A percentile compares a stretch with the other conserved stretches of the same genome.
phyloP scores from a whole-genome alignment of 2,113 vertebrate genomes.

The Machaerirhynchus nigripectus region DNA sequence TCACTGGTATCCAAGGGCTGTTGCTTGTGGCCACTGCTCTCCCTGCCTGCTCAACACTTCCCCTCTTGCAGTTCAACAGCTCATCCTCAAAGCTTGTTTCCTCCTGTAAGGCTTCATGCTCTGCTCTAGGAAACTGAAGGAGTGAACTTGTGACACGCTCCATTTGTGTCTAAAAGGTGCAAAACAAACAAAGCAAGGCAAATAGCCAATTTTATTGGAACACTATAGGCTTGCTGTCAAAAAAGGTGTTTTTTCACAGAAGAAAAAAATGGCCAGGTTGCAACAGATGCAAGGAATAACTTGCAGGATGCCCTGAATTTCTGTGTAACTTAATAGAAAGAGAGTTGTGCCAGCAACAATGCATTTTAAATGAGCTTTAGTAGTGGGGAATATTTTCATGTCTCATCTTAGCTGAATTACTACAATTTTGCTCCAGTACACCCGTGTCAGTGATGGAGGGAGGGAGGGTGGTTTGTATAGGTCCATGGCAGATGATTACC shows the following conservation, averaged over 20 bases:
- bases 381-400: not conserved
- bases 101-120: not conserved
- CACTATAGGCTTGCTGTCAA: not conserved
- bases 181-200: not conserved
- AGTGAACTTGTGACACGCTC: not conserved
- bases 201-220: not conserved
- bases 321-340: not conserved
- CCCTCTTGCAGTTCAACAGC: not conserved
- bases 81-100: not conserved
- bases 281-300: not conserved
- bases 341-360: not conserved
- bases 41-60: not conserved
- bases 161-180: not conserved
- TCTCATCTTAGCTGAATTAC: not conserved
- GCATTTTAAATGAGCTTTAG: not conserved
- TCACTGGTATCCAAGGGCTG: not conserved
- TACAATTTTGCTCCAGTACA: not conserved
- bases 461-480: not conserved
- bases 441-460: rapidly evolving
- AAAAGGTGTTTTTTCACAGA: not conserved
- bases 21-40: not conserved
- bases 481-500: rapidly evolving
- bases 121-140: not conserved
- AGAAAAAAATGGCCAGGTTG: not conserved
- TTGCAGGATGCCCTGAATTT: not conserved